These are phyloP conservation scores for Drosophila kurseongensis DNA, from an alignment of 1,140 invertebrate genomes.

Conservation along the genomic window DNA sequence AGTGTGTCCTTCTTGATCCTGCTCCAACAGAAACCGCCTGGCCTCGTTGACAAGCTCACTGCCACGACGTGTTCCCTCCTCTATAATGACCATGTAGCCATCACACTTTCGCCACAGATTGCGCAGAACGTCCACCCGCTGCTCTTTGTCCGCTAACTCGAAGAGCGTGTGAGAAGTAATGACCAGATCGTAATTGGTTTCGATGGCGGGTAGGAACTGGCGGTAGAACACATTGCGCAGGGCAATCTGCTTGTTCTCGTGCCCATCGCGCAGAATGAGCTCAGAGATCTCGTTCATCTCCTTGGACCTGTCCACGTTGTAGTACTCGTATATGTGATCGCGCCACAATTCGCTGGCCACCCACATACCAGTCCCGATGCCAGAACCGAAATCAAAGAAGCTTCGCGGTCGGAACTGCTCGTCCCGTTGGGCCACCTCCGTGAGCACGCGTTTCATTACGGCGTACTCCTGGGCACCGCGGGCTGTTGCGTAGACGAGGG, in stretches of 20 bases:
- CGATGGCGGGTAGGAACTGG: slow-evolving; percentile 91
- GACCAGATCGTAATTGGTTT: slow-evolving; percentile 92
- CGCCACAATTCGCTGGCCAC: slow-evolving; percentile 90
- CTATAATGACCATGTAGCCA: slow-evolving; percentile 92
- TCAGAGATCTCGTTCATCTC: slow-evolving; percentile 93
- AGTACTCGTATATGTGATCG: slow-evolving; percentile 90
- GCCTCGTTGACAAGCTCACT: slow-evolving; percentile 92
- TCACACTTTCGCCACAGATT: slow-evolving; percentile 95
- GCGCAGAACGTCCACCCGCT: slow-evolving; percentile 89
- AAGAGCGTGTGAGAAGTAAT: slow-evolving; percentile 92
- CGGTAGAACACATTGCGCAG: slow-evolving; percentile 89
- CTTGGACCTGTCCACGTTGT: slow-evolving; percentile 91
- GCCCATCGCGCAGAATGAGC: slow-evolving; percentile 88
- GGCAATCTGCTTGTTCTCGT: slow-evolving; percentile 86
- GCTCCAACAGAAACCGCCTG: slow-evolving; percentile 88
- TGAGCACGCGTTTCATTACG: slow-evolving; percentile 89
- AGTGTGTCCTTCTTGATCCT: slow-evolving; percentile 86
- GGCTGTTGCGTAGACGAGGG: slow-evolving; percentile 89
- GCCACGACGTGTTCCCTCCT: slow-evolving; percentile 92
- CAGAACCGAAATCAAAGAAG: slow-evolving; percentile 96
- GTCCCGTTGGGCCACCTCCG: slow-evolving; percentile 89
- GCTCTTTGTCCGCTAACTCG: slow-evolving; percentile 89
- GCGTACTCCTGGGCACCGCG: slow-evolving; percentile 91
- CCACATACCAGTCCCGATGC: slow-evolving; percentile 93
- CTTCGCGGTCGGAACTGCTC: slow-evolving; percentile 90